A percentile compares a stretch with the other conserved stretches of the same genome.
Evolutionary conservation across 2,888 invertebrate species (phyloP).

Genomic region (Blastobasis adustella): DNA sequence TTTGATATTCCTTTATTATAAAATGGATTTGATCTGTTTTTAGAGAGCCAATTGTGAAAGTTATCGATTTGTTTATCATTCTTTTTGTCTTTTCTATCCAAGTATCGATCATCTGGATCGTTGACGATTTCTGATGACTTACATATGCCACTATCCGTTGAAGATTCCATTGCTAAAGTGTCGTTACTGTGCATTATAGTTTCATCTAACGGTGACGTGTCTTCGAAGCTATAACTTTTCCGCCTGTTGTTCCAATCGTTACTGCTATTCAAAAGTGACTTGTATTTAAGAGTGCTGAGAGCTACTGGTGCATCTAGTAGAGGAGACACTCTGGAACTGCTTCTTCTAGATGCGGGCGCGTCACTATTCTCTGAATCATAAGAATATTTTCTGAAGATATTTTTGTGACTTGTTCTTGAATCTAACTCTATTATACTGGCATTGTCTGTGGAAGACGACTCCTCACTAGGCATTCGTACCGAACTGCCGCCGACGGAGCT

Average conservation of each 20-base stretch:
- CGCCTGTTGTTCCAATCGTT: conserved; percentile 82
- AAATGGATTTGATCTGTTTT: conserved; percentile 44
- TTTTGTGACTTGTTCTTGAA: conserved; percentile 36
- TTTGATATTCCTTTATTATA: conserved; percentile 39
- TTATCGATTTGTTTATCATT: conserved; percentile 41
- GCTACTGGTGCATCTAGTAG: conserved; percentile 50
- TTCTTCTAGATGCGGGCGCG: conserved; percentile 36
- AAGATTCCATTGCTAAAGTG: conserved; percentile 79
- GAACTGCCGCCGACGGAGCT: conserved; percentile 79
- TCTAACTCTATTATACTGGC: conserved; percentile 63
- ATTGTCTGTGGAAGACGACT: conserved; percentile 64
- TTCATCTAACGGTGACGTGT: conserved; percentile 51
- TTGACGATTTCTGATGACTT: conserved; percentile 80
- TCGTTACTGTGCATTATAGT: conserved; percentile 50
- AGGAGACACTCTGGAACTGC: conserved; percentile 42
- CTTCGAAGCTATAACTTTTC: conserved; percentile 84
- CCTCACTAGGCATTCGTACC: conserved; percentile 79
- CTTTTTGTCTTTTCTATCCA: conserved; percentile 29
- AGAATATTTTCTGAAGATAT: conserved; percentile 45
- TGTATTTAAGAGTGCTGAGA: conserved; percentile 58
- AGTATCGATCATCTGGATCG: conserved; percentile 37
- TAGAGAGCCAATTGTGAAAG: conserved; percentile 60
- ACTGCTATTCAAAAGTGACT: conserved; percentile 55
- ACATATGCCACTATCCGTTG: conserved; percentile 85
- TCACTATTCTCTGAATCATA: conserved; percentile 56